Evolutionary conservation across 1,140 invertebrate species (phyloP), one percentile per base, ranked within the genome.

Genomic region (Drosophila sp.): DNA sequence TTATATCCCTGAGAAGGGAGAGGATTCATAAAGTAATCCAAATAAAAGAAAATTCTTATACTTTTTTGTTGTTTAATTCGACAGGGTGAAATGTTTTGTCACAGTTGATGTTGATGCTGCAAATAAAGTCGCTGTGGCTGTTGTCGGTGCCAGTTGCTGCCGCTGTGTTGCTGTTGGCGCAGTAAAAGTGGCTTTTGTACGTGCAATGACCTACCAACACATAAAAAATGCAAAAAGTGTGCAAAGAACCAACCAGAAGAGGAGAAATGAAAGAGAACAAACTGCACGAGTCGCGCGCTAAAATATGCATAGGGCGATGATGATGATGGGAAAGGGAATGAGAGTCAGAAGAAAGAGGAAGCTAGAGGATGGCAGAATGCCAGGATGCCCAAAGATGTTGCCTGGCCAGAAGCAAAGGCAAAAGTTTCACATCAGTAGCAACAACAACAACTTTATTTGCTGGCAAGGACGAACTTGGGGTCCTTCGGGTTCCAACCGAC

Each of bases 121-220:
- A n/a, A 47, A 4, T 44, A 41, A 38, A 58, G 66, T 35, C 65
- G 70, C 41, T 35, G 61, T 8, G 17, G 58, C 55, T 65, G 60
- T 47, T 38, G 62, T 56, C 41, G 62, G 27, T 40, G 65, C 61
- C 57, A 62, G 72, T 44, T 60, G 68, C 67, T 44, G 64, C 60
- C 55, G 71, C 50, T 55, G 78, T 55, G 72, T 50, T 76, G 72
- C 55, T 82, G 75, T 35, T 79, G 80, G 72, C 72, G 69, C 79
- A 90, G 85, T 80, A 90, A 90, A 91, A 91, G 90, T 91, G 90
- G 90, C 90, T 91, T 91, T 91, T 91, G 90, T 91, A 91, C 90
- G 90, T 90, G 84, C 90, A 91, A 90, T 91, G 90, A 91, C 90
- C 90, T 91, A 91, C 66, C 84, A 89, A 89, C 84, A 89, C 85